phyloP scores from a whole-genome alignment of 2,888 invertebrate genomes.

The Brenthis hecate region DNA sequence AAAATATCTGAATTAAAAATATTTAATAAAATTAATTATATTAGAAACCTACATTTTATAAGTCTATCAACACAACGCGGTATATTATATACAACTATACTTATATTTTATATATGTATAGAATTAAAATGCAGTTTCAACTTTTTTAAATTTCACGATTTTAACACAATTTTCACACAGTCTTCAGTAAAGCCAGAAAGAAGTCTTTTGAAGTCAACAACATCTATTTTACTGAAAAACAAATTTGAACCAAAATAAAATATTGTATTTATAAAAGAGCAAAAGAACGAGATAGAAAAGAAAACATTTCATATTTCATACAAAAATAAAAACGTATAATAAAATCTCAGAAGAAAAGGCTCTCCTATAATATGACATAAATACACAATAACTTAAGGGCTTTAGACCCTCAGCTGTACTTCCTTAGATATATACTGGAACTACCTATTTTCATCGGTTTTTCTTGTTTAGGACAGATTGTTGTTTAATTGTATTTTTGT shows the following conservation, averaged over 20 bases:
- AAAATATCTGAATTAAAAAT: no score
- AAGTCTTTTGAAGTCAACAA: neutral
- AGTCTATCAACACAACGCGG: no score
- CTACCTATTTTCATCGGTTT: conserved; percentile 4
- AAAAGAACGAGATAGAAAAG: conserved; percentile 10
- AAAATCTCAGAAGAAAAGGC: conserved; percentile 30
- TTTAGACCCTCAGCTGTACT: conserved; percentile 15
- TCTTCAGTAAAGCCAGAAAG: neutral
- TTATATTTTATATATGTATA: no score
- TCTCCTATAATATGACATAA: conserved; percentile 26
- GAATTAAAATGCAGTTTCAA: no score
- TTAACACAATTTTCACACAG: neutral
- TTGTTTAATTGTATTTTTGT: no score
- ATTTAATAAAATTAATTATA: no score
- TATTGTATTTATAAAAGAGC: neutral
- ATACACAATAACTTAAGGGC: conserved; percentile 28
- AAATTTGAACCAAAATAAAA: conserved; percentile 1
- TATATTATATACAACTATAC: no score
- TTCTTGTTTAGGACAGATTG: neutral
- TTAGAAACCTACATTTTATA: no score
- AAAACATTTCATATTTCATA: conserved; percentile 20
- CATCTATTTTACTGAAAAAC: neutral
- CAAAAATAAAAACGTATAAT: conserved; percentile 23
- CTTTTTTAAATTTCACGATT: neutral
- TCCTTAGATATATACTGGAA: conserved; percentile 18